Conservation (phyloP, 2,113 vertebrate species). For the Dasyprocta punctata region DNA sequence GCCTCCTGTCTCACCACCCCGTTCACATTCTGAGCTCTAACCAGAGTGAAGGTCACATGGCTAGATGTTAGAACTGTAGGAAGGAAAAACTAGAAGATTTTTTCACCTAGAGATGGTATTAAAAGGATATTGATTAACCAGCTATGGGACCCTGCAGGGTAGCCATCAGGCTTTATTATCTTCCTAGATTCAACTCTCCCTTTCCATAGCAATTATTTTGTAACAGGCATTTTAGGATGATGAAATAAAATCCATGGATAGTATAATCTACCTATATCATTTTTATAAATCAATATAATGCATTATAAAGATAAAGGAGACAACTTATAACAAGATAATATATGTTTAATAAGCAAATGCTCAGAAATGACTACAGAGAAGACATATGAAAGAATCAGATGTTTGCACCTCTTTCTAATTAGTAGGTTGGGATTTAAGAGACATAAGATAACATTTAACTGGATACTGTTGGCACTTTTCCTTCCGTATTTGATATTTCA, state of each 20-base stretch:
- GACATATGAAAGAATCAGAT: not conserved
- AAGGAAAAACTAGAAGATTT: not conserved
- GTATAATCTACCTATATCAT: not conserved
- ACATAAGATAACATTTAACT: not conserved
- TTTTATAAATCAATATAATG: conserved; percentile 51
- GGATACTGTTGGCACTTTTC: not conserved
- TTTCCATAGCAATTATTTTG: conserved; percentile 24
- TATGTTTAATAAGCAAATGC: not conserved
- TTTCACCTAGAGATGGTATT: not conserved
- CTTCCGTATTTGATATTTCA: conserved; percentile 21
- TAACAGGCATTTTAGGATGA: not conserved
- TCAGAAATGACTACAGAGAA: not conserved
- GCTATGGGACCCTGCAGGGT: not conserved
- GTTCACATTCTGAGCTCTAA: not conserved
- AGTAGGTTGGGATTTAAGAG: not conserved
- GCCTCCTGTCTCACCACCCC: not conserved
- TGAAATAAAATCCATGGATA: conserved; percentile 34
- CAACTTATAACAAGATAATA: conserved; percentile 25
- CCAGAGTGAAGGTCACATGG: not conserved
- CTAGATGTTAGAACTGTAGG: not conserved
- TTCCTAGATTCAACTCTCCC: not conserved
- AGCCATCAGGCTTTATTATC: not conserved
- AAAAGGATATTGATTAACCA: not conserved
- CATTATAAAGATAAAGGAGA: conserved; percentile 30
- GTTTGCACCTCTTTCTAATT: not conserved